These are phyloP conservation scores for Exephanes ischioxanthus DNA, from an alignment of 2,888 invertebrate species.

Conservation along the genomic window DNA sequence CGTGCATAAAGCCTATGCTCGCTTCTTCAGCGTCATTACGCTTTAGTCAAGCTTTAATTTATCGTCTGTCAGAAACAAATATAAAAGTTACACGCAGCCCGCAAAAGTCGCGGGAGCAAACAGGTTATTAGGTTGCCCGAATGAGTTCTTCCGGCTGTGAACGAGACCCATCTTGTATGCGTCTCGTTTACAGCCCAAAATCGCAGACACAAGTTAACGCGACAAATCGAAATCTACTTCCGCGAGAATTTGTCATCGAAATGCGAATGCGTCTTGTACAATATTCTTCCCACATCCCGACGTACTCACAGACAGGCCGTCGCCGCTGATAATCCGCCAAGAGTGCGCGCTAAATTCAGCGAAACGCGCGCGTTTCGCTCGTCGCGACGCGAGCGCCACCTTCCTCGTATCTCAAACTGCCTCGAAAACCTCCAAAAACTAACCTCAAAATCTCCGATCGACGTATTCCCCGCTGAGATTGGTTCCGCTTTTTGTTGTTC, in stretches of 20 bases:
- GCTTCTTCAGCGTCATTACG: too few species aligned
- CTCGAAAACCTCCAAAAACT: conserved; percentile 27
- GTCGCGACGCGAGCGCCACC: conserved; percentile 6
- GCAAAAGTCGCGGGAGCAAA: too few species aligned
- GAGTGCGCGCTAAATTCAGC: neutral
- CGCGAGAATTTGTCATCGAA: neutral
- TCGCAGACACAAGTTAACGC: too few species aligned
- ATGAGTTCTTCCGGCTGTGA: too few species aligned
- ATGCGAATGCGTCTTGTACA: neutral
- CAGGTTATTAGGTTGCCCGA: too few species aligned
- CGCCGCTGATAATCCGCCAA: neutral
- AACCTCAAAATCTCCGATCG: conserved; percentile 50
- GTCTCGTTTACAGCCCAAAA: too few species aligned
- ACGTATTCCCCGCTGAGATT: conserved; percentile 26
- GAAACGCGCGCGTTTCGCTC: neutral
- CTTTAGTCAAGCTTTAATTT: too few species aligned
- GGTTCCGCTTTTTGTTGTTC: conserved; percentile 19
- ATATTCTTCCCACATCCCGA: neutral
- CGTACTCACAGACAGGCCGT: neutral
- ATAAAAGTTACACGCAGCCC: too few species aligned
- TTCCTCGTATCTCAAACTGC: neutral
- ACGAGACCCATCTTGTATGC: too few species aligned
- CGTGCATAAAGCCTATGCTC: too few species aligned
- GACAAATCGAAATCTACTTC: too few species aligned
- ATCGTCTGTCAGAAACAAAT: too few species aligned